Evolutionary conservation across 1,140 invertebrate genomes (phyloP).

Genomic region (Cepaea nemoralis): DNA sequence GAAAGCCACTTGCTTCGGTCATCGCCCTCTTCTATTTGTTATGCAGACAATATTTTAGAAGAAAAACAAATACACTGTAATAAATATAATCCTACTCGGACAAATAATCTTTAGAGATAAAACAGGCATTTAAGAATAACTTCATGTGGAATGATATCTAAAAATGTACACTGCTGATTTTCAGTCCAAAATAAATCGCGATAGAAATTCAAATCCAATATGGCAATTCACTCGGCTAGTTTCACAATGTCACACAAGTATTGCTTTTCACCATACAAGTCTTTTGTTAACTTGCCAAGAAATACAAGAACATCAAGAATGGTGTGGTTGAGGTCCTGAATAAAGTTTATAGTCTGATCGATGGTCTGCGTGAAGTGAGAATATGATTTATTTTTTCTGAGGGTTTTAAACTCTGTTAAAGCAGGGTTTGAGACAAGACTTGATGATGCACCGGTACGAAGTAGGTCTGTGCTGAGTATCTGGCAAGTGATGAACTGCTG

Average conservation of each 20-base stretch:
- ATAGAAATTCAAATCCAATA: too few species aligned
- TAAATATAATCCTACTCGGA: too few species aligned
- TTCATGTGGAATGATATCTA: too few species aligned
- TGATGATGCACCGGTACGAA: not conserved
- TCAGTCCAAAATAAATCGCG: too few species aligned
- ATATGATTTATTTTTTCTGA: slow-evolving; percentile 26
- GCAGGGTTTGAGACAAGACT: not conserved
- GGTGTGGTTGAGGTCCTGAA: slow-evolving; percentile 17
- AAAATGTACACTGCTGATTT: not conserved
- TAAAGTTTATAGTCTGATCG: not conserved
- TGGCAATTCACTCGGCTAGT: not conserved
- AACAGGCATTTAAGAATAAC: too few species aligned
- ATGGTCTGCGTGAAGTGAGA: slow-evolving; percentile 4
- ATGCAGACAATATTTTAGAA: too few species aligned
- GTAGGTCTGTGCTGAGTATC: not conserved
- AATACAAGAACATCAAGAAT: not conserved
- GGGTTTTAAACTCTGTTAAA: not conserved
- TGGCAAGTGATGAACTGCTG: slow-evolving; percentile 18
- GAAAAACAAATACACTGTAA: too few species aligned
- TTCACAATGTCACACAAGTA: slow-evolving; percentile 9
- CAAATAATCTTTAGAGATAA: too few species aligned
- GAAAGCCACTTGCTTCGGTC: too few species aligned
- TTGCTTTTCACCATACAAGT: slow-evolving; percentile 10
- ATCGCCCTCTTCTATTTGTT: too few species aligned
- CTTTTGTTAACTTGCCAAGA: slow-evolving; percentile 2